Evolutionary conservation across 2,888 invertebrate genomes (phyloP).

Genomic region (Drosophila birchii): DNA sequence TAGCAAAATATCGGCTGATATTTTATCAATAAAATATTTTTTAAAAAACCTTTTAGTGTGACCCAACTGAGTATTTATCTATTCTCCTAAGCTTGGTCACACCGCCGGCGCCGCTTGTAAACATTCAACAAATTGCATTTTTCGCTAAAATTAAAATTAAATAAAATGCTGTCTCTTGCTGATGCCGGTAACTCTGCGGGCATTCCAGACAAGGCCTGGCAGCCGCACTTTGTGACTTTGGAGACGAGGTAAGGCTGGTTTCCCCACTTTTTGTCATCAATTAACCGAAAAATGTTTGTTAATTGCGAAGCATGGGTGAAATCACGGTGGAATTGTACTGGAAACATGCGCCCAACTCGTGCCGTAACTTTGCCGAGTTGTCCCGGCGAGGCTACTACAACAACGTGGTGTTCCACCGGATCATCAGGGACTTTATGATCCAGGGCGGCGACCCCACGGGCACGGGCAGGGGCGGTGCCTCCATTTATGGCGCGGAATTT

Average conservation of each 20-base stretch:
- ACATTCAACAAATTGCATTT: neutral
- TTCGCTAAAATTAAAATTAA: neutral
- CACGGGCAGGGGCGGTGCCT: conserved; percentile 97
- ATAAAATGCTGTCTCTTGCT: conserved; percentile 61
- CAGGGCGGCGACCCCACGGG: conserved; percentile 99
- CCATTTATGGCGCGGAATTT: conserved; percentile 97
- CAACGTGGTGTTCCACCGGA: conserved; percentile 97
- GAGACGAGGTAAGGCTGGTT: conserved; percentile 91
- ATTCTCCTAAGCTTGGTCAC: neutral
- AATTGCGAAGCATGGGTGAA: conserved; percentile 92
- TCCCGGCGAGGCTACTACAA: conserved; percentile 97
- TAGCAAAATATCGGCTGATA: too few species aligned
- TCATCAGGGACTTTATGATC: conserved; percentile 97
- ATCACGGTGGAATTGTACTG: conserved; percentile 97
- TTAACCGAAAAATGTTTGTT: neutral
- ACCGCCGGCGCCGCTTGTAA: conserved; percentile 6
- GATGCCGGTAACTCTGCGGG: conserved; percentile 78
- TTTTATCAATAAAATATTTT: too few species aligned
- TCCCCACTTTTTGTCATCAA: neutral
- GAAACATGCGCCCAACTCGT: conserved; percentile 99
- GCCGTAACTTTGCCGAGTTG: conserved; percentile 98
- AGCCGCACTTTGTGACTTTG: conserved; percentile 92
- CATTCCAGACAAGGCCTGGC: conserved; percentile 95
- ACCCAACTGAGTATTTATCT: neutral
- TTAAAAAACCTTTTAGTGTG: neutral